phyloP scores from a whole-genome alignment of 2,888 invertebrate genomes.

The Tetragonula carbonaria region DNA sequence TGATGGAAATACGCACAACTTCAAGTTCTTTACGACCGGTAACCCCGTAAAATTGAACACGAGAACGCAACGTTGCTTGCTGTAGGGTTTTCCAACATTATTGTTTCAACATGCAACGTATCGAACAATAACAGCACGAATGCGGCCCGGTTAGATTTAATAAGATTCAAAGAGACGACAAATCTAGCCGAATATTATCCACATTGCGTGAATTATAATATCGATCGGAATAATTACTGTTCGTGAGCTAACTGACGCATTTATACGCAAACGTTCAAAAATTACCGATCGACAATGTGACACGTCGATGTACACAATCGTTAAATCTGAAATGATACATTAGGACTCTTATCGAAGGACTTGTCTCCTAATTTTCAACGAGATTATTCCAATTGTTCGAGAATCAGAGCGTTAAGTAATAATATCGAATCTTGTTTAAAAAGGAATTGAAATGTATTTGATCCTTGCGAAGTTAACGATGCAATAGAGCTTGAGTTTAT shows the following conservation, averaged over 20 bases:
- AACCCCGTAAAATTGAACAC: not conserved
- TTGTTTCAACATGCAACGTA: conserved; percentile 35
- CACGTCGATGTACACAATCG: not conserved
- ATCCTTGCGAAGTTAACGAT: too few relatives aligned
- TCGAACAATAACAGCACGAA: conserved; percentile 13
- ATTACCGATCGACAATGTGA: too few relatives aligned
- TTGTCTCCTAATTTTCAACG: not conserved
- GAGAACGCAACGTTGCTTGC: not conserved
- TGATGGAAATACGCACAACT: not conserved
- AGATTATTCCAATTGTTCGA: not conserved
- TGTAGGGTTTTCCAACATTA: not conserved
- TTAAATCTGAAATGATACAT: not conserved
- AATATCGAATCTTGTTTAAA: not conserved
- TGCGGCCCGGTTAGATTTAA: conserved; percentile 36
- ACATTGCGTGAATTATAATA: conserved; percentile 14
- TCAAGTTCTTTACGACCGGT: not conserved
- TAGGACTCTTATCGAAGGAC: too few relatives aligned
- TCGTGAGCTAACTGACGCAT: too few relatives aligned
- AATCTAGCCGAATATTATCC: conserved; percentile 30
- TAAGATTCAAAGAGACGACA: conserved; percentile 52
- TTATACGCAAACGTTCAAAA: too few relatives aligned
- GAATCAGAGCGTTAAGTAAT: not conserved
- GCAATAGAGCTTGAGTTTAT: too few relatives aligned
- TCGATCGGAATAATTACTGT: not conserved
- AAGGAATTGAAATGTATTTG: not conserved